Percentiles rank a stretch among this genome's conserved stretches.
phyloP scores from a whole-genome alignment of 2,113 vertebrate genomes.

The Cochlearius cochlearius region DNA sequence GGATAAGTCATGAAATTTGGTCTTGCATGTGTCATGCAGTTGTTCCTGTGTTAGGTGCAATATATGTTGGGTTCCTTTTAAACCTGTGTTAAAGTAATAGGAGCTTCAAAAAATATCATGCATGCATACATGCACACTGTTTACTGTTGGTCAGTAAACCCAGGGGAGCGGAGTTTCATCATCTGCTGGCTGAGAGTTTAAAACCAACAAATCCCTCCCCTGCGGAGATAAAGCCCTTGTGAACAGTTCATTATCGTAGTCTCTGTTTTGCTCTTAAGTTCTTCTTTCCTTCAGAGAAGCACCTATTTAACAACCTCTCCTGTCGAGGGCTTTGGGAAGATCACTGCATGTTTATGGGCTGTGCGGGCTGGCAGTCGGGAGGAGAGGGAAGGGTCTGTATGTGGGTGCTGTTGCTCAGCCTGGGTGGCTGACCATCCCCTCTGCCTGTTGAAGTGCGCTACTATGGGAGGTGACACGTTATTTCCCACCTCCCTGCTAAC shows the following conservation, averaged over 20 bases:
- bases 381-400: background rate
- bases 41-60: background rate
- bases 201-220: conserved; percentile 26
- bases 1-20: background rate
- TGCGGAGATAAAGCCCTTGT: conserved; percentile 6
- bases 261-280: background rate
- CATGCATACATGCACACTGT: accelerated
- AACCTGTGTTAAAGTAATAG: background rate
- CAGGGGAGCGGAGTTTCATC: conserved; percentile 12
- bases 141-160: conserved; percentile 2
- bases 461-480: background rate
- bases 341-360: background rate
- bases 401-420: background rate
- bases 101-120: background rate
- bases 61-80: background rate
- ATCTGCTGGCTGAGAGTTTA: conserved; percentile 10
- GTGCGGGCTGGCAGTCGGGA: background rate
- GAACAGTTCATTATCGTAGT: conserved; percentile 29
- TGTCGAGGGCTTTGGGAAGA: background rate
- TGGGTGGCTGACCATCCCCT: background rate
- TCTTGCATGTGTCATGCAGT: background rate
- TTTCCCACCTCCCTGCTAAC: background rate
- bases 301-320: background rate
- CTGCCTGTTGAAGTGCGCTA: background rate
- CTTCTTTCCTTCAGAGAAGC: background rate